phyloP scores from a whole-genome alignment of 2,113 vertebrate genomes.

The Cyprinodon brontotheroides region DNA sequence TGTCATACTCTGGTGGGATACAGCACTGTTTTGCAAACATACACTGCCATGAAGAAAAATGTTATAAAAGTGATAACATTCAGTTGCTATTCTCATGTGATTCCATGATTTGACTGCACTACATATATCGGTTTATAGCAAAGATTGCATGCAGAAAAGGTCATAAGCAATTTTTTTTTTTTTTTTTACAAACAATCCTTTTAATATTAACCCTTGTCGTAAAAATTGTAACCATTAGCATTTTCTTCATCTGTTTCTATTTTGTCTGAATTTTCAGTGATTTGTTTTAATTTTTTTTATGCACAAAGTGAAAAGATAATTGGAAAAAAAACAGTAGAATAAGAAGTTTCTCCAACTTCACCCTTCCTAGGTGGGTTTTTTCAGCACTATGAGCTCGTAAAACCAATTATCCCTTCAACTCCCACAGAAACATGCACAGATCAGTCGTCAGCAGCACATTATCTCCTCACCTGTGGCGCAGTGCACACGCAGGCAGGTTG shows the following conservation, averaged over 20 bases:
- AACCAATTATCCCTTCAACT: conserved; percentile 3
- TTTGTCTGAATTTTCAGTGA: not conserved
- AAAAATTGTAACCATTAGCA: too few relatives aligned
- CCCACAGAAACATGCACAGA: conserved; percentile 1
- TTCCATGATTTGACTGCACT: not conserved
- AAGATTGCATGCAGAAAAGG: not conserved
- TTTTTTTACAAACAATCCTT: too few relatives aligned
- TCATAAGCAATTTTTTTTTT: not conserved
- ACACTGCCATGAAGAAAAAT: not conserved
- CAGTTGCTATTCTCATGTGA: not conserved
- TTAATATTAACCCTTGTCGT: too few relatives aligned
- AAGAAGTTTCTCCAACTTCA: not conserved
- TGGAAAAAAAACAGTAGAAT: not conserved
- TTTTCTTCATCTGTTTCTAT: not conserved
- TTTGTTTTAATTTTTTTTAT: not conserved
- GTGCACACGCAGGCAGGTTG: not conserved
- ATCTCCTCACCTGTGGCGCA: conserved; percentile 9
- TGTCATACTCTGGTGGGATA: not conserved
- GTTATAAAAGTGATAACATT: not conserved
- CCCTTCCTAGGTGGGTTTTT: not conserved
- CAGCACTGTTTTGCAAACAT: not conserved
- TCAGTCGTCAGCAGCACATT: not conserved
- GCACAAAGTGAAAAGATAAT: not conserved
- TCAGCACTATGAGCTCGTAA: not conserved
- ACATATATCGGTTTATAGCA: not conserved